Evolutionary conservation across 2,113 vertebrate genomes (phyloP).

Genomic region (Leptobrachium leishanense): DNA sequence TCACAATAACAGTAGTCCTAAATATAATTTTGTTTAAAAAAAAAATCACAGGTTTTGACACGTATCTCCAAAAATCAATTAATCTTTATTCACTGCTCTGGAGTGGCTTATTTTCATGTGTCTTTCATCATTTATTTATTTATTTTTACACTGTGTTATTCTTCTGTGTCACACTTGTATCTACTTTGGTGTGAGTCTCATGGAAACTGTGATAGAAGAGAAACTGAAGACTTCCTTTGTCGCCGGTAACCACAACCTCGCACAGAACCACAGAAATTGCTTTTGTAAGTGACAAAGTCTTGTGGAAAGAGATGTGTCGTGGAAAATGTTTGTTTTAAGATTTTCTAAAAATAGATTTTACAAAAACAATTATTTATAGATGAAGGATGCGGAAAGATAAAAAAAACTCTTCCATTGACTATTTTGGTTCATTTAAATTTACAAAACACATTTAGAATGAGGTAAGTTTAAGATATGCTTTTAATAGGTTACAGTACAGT

Average conservation of each 20-base stretch:
- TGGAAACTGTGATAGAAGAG: conserved; percentile 48
- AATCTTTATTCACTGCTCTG: conserved; percentile 11
- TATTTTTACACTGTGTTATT: conserved; percentile 17
- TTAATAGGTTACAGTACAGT: conserved; percentile 1
- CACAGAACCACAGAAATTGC: conserved; percentile 53
- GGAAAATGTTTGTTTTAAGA: conserved; percentile 48
- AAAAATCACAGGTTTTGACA: no score
- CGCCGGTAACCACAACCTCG: conserved; percentile 29
- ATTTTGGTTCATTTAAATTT: conserved; percentile 6
- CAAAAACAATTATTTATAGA: conserved; percentile 43
- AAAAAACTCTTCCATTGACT: conserved; percentile 36
- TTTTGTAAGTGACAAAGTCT: conserved; percentile 52
- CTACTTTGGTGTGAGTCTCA: conserved; percentile 28
- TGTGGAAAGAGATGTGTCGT: conserved; percentile 52
- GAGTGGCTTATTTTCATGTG: background rate
- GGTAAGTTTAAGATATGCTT: conserved; percentile 6
- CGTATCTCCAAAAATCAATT: background rate
- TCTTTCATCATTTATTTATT: background rate
- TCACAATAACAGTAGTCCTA: no score
- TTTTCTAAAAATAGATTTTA: conserved; percentile 39
- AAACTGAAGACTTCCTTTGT: conserved; percentile 44
- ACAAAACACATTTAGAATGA: background rate
- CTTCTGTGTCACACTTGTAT: conserved; percentile 22
- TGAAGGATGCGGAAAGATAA: conserved; percentile 43
- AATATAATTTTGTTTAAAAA: no score